A percentile compares a stretch with the other conserved stretches of the same genome.
Conservation (phyloP, 1,140 invertebrate genomes). For the Linepithema humile region DNA sequence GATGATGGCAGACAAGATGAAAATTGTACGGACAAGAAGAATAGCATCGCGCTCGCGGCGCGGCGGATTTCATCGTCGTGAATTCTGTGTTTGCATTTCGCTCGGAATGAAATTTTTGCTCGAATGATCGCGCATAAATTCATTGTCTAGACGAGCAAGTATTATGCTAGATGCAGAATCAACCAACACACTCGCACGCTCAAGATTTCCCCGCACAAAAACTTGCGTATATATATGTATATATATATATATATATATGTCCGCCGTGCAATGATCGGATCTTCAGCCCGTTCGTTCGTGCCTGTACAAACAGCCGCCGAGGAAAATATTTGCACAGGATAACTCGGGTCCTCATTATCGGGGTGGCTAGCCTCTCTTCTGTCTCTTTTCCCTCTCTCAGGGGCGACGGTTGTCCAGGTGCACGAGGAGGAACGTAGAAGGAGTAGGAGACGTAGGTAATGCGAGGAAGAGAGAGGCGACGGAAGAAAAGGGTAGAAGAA, state of each 20-base stretch:
- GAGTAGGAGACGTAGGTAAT: conserved; percentile 21
- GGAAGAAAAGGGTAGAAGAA: no score
- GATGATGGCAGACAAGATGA: background rate
- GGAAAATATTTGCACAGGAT: conserved; percentile 81
- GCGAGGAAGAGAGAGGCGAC: conserved; percentile 38
- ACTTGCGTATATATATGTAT: conserved; percentile 4
- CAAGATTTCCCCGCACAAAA: conserved; percentile 39
- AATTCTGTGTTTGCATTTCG: conserved; percentile 55
- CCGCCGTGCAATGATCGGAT: conserved; percentile 33
- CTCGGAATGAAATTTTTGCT: conserved; percentile 42
- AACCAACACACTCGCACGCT: conserved; percentile 20
- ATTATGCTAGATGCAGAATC: conserved; percentile 20
- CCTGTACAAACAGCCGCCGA: conserved; percentile 76
- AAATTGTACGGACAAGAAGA: background rate
- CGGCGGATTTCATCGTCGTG: conserved; percentile 1
- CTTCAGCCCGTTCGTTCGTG: conserved; percentile 29
- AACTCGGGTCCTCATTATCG: conserved; percentile 78
- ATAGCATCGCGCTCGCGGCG: background rate
- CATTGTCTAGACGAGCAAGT: conserved; percentile 55
- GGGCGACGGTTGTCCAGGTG: conserved; percentile 73
- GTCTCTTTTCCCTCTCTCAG: conserved; percentile 28
- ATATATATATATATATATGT: background rate
- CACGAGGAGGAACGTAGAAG: conserved; percentile 55
- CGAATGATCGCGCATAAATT: conserved; percentile 69
- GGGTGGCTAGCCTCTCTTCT: conserved; percentile 62